Evolutionary conservation across 1,140 invertebrate species (phyloP).

Genomic region (Ceratina japonica): DNA sequence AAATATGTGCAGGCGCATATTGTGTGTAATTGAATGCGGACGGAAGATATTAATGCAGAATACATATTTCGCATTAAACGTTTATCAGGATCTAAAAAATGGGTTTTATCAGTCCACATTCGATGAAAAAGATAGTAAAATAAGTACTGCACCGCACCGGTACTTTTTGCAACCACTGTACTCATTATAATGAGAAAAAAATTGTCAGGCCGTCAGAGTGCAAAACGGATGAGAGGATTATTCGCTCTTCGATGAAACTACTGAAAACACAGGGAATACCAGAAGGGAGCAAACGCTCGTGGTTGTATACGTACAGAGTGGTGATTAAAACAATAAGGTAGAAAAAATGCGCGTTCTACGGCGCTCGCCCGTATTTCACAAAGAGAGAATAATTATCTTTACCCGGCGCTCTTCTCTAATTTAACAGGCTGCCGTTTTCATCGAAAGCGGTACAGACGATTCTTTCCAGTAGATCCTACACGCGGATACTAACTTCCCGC

Average conservation of each 20-base stretch:
- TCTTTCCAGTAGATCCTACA: not conserved
- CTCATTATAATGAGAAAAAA: too few relatives aligned
- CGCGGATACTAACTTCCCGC: too few relatives aligned
- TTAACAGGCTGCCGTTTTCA: slow-evolving; percentile 20
- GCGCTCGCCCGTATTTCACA: not conserved
- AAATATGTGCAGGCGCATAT: not conserved
- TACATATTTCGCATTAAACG: too few relatives aligned
- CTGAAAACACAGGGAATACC: slow-evolving; percentile 13
- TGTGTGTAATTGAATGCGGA: not conserved
- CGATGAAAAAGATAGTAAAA: too few relatives aligned
- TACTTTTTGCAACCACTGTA: too few relatives aligned
- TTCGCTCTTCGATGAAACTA: not conserved
- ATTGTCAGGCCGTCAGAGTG: not conserved
- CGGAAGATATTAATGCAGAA: not conserved
- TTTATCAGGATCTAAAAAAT: too few relatives aligned
- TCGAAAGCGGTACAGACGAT: slow-evolving; percentile 14
- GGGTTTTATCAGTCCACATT: too few relatives aligned
- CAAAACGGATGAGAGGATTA: not conserved
- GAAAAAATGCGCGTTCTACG: not conserved
- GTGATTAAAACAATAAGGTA: slow-evolving; percentile 30
- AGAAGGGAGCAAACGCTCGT: too few relatives aligned
- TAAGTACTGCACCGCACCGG: too few relatives aligned
- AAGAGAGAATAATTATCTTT: slow-evolving; percentile 27
- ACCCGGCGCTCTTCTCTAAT: not conserved
- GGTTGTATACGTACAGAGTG: not conserved